Evolutionary conservation across 2,888 invertebrate genomes (phyloP).

Genomic region (Amphipoea lucens): DNA sequence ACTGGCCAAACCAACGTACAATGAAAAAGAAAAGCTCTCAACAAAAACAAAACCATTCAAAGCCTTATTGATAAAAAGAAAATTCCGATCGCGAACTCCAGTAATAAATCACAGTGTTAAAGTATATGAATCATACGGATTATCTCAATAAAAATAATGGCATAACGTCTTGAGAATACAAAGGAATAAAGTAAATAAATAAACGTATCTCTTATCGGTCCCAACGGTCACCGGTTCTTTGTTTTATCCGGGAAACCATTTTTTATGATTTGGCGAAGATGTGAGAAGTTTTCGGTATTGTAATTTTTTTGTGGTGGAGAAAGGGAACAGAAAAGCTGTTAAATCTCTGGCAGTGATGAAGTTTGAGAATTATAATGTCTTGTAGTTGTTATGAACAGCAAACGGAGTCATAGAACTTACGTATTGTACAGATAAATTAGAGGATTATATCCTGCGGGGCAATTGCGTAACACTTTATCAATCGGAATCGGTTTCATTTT

Average conservation of each 20-base stretch:
- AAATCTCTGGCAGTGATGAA: background rate
- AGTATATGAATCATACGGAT: conserved; percentile 81
- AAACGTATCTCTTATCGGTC: conserved; percentile 71
- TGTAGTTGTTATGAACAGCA: background rate
- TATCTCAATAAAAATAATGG: conserved; percentile 81
- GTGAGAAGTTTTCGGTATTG: conserved; percentile 4
- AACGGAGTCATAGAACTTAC: too few relatives aligned
- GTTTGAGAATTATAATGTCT: background rate
- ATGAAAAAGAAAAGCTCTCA: conserved; percentile 7
- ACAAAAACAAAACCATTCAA: conserved; percentile 31
- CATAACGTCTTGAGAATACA: conserved; percentile 73
- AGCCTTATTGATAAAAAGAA: conserved; percentile 68
- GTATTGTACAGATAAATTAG: too few relatives aligned
- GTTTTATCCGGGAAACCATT: conserved; percentile 56
- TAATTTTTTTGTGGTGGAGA: background rate
- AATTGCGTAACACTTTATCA: too few relatives aligned
- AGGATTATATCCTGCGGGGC: too few relatives aligned
- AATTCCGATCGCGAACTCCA: conserved; percentile 74
- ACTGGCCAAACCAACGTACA: background rate
- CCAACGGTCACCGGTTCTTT: conserved; percentile 41
- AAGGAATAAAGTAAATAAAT: conserved; percentile 66
- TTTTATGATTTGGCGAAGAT: conserved; percentile 57
- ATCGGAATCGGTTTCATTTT: too few relatives aligned
- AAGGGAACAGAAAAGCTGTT: background rate
- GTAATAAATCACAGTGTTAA: conserved; percentile 78